Base-by-base conservation (phyloP, 2,113 vertebrate genomes). In the Gavia stellata region DNA sequence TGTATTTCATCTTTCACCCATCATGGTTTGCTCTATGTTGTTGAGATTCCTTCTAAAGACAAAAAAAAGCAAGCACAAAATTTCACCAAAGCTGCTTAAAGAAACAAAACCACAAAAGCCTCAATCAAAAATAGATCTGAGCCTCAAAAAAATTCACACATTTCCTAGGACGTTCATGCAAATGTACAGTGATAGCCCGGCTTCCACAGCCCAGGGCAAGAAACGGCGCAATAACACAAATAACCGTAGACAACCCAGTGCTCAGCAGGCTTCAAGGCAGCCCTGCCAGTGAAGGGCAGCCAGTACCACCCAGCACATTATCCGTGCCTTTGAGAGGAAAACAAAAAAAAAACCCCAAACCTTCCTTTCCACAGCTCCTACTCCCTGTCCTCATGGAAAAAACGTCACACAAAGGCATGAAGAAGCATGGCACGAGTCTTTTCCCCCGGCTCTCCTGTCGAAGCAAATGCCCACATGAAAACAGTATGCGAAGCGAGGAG, bases 221-320 rank as follows among this genome's bases (percentile, higher is more conserved):
- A 70, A 67, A 38, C 1, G 1, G 42, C 61, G 52, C 52, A 61
- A 4, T 24, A 78, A 55, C 23, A 44, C 47, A 80, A 36, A 85
- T 13, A 52, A 92, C 79, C 25, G 14, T 45, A 70, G 81, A 53
- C 25, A 94, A 42, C 29, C 19, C 50, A n/a, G 8, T 4, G 33
- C 62, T 86, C 74, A 59, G 71, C 18, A 73, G 49, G 42, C 40
- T 91, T 86, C 62, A 50, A 50, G 53, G 81, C 56, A 90, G 62
- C 28, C 21, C 25, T 38, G 11, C 18, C 0, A 0, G 26, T 12
- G 44, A 56, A 78, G 50, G 65, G 13, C 3, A 2, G 62, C 25
- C 74, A 81, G 63, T 52, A 82, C 18, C 31, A 79, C 28, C 33
- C 71, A 61, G 47, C 62, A 40, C 28, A 34, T 82, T 44, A 72